These are phyloP conservation scores for Drosophila sordidula DNA, from an alignment of 2,888 invertebrate species.

Conservation along the genomic window DNA sequence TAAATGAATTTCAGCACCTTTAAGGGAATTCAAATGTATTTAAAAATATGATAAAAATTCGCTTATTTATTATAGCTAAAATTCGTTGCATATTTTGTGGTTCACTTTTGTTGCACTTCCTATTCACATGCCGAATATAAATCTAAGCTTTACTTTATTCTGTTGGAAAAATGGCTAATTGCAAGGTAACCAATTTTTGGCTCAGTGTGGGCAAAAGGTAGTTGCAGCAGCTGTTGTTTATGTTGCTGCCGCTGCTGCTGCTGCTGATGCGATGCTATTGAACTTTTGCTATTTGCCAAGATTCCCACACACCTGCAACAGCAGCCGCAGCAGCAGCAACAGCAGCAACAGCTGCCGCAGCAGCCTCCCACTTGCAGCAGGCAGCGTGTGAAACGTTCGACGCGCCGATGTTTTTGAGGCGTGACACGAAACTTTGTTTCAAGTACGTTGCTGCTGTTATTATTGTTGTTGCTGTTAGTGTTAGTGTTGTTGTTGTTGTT, in stretches of 20 bases:
- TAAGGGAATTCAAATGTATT: no score
- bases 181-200: not conserved
- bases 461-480: conserved; percentile 9
- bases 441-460: conserved; percentile 64
- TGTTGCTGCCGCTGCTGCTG: conserved; percentile 17
- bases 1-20: no score
- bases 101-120: no score
- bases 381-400: conserved; percentile 74
- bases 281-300: conserved; percentile 79
- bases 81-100: no score
- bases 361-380: conserved; percentile 46
- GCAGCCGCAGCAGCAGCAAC: conserved; percentile 15
- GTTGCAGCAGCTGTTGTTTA: conserved; percentile 28
- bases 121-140: no score
- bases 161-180: no score
- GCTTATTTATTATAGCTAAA: no score
- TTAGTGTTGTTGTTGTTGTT: conserved; percentile 28
- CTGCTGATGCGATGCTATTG: conserved; percentile 69
- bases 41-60: no score
- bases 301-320: conserved; percentile 78
- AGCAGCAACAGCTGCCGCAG: conserved; percentile 28
- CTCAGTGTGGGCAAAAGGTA: conserved; percentile 27
- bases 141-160: no score
- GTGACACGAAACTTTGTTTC: conserved; percentile 74
- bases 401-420: conserved; percentile 62